These are phyloP conservation scores for Merops nubicus DNA, from an alignment of 2,113 vertebrate species.

Conservation along the genomic window DNA sequence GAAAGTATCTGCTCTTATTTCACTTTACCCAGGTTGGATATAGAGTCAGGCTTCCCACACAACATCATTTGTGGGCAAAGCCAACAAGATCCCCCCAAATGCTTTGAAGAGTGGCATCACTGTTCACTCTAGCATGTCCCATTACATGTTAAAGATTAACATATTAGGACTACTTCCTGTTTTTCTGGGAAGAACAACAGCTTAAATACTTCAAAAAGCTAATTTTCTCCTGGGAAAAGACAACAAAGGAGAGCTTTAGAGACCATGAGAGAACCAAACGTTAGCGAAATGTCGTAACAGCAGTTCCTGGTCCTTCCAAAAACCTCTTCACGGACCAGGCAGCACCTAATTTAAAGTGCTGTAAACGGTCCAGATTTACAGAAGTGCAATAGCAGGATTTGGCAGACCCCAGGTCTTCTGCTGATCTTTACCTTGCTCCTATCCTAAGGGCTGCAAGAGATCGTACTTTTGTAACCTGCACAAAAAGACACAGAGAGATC, in stretches of 20 bases:
- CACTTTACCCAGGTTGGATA: neutral
- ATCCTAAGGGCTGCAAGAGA: slow-evolving; percentile 67
- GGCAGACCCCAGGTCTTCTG: slow-evolving; percentile 68
- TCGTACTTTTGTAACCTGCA: slow-evolving; percentile 73
- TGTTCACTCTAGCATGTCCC: neutral
- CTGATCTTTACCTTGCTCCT: slow-evolving; percentile 54
- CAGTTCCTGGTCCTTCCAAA: slow-evolving; percentile 35
- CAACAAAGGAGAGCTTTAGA: neutral
- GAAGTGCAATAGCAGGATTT: slow-evolving; percentile 56
- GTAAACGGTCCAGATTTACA: slow-evolving; percentile 45
- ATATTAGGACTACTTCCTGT: neutral
- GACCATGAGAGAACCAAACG: slow-evolving; percentile 19
- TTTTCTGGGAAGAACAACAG: slow-evolving; percentile 11
- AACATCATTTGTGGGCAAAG: neutral
- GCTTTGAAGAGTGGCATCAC: neutral
- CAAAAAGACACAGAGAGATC: slow-evolving; percentile 69
- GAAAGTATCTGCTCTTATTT: neutral
- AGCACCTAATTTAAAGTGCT: slow-evolving; percentile 44
- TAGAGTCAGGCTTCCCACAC: neutral
- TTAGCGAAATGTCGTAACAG: neutral
- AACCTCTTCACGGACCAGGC: slow-evolving; percentile 45
- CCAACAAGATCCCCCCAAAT: neutral
- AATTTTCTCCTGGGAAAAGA: slow-evolving; percentile 46
- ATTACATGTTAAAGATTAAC: slow-evolving; percentile 3
- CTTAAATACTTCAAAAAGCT: slow-evolving; percentile 8